Conservation (phyloP, 2,888 invertebrate species). For the Taenaris catops region DNA sequence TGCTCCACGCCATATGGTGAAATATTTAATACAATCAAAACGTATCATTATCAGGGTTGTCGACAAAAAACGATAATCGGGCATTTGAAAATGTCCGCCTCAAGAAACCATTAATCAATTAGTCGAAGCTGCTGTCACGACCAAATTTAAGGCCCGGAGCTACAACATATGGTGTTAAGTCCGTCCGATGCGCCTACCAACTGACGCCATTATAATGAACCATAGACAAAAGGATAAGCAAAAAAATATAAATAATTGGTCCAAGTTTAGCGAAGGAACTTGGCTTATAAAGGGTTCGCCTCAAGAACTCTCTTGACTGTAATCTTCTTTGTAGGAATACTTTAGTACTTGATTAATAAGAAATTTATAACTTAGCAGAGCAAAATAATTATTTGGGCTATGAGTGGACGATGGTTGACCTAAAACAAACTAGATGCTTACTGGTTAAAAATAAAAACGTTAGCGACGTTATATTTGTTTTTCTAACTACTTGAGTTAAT, state of each 20-base stretch:
- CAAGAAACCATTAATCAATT: conserved; percentile 70
- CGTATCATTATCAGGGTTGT: conserved; percentile 70
- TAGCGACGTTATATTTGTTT: too few species aligned
- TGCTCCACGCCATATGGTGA: conserved; percentile 62
- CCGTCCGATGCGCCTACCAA: conserved; percentile 61
- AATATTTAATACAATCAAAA: conserved; percentile 60
- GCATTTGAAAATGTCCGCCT: conserved; percentile 72
- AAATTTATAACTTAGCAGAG: conserved; percentile 70
- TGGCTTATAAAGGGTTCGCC: conserved; percentile 72
- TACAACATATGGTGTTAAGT: conserved; percentile 63
- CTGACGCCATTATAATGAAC: conserved; percentile 70
- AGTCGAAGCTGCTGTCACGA: conserved; percentile 64
- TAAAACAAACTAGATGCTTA: too few species aligned
- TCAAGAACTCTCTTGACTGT: conserved; percentile 62
- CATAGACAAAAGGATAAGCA: conserved; percentile 54
- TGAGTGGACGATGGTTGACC: too few species aligned
- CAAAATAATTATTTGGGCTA: conserved; percentile 47
- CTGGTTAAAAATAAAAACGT: too few species aligned
- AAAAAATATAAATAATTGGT: conserved; percentile 70
- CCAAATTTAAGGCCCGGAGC: conserved; percentile 56
- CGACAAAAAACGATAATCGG: conserved; percentile 58
- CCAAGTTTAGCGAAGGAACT: conserved; percentile 66
- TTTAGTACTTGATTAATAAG: conserved; percentile 56
- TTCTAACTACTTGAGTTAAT: too few species aligned
- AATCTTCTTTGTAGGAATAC: conserved; percentile 68